Conservation (phyloP, 1,140 invertebrate genomes). For the Drosophila ogumai region DNA sequence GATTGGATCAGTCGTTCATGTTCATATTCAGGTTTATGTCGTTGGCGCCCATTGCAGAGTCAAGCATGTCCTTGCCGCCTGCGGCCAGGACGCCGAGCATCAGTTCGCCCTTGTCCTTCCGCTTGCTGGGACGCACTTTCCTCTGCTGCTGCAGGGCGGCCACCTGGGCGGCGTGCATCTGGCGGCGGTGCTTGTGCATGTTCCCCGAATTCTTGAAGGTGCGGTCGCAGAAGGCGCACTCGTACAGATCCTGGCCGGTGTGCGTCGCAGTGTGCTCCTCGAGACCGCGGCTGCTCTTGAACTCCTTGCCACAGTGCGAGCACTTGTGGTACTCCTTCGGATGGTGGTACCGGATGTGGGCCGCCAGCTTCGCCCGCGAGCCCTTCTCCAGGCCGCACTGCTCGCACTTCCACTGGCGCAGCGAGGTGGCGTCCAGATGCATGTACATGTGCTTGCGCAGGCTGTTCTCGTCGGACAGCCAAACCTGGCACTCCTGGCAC, state of each 20-base stretch:
- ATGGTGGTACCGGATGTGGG: slow-evolving; percentile 59
- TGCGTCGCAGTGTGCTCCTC: slow-evolving; percentile 71
- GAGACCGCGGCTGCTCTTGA: slow-evolving; percentile 50
- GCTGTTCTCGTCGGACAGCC: slow-evolving; percentile 56
- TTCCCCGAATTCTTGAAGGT: slow-evolving; percentile 67
- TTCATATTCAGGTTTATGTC: slow-evolving; percentile 10
- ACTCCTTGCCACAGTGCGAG: slow-evolving; percentile 60
- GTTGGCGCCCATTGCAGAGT: background rate
- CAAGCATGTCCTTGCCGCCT: slow-evolving; percentile 13
- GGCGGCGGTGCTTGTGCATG: slow-evolving; percentile 71
- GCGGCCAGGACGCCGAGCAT: slow-evolving; percentile 27
- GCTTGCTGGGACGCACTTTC: slow-evolving; percentile 45
- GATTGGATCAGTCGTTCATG: slow-evolving; percentile 23
- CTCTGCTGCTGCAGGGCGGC: slow-evolving; percentile 48
- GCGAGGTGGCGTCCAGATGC: slow-evolving; percentile 46
- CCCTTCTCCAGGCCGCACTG: slow-evolving; percentile 53
- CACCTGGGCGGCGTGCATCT: slow-evolving; percentile 62
- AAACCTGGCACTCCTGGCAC: slow-evolving; percentile 46
- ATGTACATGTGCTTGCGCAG: slow-evolving; percentile 60
- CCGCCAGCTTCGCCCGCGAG: slow-evolving; percentile 39
- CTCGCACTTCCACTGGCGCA: slow-evolving; percentile 48
- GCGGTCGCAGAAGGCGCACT: slow-evolving; percentile 65
- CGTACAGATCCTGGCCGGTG: slow-evolving; percentile 64
- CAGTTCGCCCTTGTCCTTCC: slow-evolving; percentile 32
- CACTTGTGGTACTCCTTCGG: slow-evolving; percentile 57